Percentiles rank a stretch among this genome's conserved stretches.
These are phyloP conservation scores for Babyrousa celebensis DNA, from an alignment of 2,797 vertebrate species.

Conservation along the genomic window DNA sequence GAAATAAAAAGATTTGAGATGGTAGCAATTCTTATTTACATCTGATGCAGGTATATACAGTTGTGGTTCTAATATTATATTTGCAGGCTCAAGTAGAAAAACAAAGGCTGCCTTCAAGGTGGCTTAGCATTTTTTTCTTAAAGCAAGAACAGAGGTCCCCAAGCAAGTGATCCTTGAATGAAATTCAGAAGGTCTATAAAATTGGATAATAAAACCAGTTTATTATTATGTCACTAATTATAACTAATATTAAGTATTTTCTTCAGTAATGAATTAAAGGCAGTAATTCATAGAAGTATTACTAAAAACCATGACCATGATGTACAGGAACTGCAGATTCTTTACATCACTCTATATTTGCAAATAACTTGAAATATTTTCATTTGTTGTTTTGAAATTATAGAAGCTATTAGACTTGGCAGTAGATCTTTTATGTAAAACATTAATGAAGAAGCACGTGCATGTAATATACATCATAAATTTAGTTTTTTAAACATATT, in stretches of 20 bases:
- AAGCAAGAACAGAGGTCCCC: background rate
- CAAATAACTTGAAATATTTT: conserved; percentile 46
- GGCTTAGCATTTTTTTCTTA: background rate
- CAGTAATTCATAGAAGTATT: conserved; percentile 3
- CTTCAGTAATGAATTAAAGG: conserved; percentile 33
- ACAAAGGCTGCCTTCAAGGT: background rate
- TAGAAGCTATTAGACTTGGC: background rate
- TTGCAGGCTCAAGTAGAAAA: background rate
- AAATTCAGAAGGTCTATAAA: conserved; percentile 17
- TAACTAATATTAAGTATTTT: conserved; percentile 49
- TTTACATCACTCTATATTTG: background rate
- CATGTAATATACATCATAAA: background rate
- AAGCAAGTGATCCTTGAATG: conserved; percentile 5
- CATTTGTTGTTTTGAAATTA: conserved; percentile 17
- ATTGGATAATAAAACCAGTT: conserved; percentile 26
- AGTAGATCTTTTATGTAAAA: conserved; percentile 20
- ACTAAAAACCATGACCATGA: background rate
- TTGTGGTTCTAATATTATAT: background rate
- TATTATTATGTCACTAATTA: conserved; percentile 55
- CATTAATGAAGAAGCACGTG: background rate
- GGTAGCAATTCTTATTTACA: background rate
- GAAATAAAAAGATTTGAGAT: conserved; percentile 32
- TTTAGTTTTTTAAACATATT: conserved; percentile 53
- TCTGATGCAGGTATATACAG: background rate
- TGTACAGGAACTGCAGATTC: background rate